These are phyloP conservation scores for Lagocephalus sceleratus DNA, from an alignment of 2,797 vertebrate genomes.

Conservation along the genomic window DNA sequence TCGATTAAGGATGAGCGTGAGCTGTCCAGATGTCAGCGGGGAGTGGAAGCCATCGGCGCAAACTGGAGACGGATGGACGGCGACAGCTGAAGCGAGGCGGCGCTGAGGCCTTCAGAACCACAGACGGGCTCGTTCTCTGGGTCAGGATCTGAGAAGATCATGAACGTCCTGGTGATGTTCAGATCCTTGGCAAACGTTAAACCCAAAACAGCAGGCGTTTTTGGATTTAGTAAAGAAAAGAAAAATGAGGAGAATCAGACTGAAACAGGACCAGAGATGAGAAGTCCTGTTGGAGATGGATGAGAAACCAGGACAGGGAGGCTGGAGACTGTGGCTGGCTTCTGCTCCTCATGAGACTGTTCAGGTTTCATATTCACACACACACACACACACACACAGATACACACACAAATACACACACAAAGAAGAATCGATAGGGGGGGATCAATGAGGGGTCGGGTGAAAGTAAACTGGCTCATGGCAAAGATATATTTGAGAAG, in stretches of 20 bases:
- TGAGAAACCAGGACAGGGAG: slow-evolving; percentile 7
- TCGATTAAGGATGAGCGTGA: slow-evolving; percentile 17
- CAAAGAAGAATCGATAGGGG: slow-evolving; percentile 51
- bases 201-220: slow-evolving; percentile 42
- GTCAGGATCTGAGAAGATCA: no score
- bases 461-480: slow-evolving; percentile 29
- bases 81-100: no score
- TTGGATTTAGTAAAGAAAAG: slow-evolving; percentile 32
- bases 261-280: slow-evolving; percentile 9
- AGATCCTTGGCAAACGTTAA: slow-evolving; percentile 24
- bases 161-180: background rate
- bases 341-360: slow-evolving; percentile 5
- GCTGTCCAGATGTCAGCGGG: slow-evolving; percentile 14
- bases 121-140: no score
- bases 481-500: slow-evolving; percentile 58
- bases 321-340: slow-evolving; percentile 23
- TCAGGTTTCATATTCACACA: background rate
- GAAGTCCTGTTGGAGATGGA: slow-evolving; percentile 23
- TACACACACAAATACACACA: slow-evolving; percentile 19
- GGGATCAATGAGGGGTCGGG: slow-evolving; percentile 50
- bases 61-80: no score
- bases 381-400: slow-evolving; percentile 16
- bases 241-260: slow-evolving; percentile 26
- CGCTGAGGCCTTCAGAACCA: no score
- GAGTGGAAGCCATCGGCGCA: slow-evolving; percentile 9